Conservation (phyloP, 2,888 invertebrate genomes). For the Rhorus exstirpatorius region DNA sequence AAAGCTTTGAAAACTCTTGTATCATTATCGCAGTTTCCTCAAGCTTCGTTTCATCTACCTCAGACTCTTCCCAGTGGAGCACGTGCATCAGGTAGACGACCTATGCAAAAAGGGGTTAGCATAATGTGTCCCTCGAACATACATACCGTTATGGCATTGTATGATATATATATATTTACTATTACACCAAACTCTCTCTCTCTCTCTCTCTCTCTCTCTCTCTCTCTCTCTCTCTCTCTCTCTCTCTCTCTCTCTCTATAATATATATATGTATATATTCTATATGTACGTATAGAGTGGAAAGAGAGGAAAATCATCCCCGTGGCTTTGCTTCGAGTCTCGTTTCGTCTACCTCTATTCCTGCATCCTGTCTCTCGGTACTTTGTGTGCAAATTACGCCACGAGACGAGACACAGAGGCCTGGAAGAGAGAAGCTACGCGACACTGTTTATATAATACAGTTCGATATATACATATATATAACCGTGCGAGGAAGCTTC, state of each 20-base stretch:
- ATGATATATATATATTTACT: slow-evolving; percentile 25
- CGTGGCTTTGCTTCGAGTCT: slow-evolving; percentile 71
- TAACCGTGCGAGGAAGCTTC: slow-evolving; percentile 52
- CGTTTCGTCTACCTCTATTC: slow-evolving; percentile 56
- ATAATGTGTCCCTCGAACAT: slow-evolving; percentile 80
- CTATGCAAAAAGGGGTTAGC: slow-evolving; percentile 80
- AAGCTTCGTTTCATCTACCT: slow-evolving; percentile 27
- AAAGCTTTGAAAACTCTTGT: slow-evolving; percentile 44
- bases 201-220: too few relatives aligned
- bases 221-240: too few relatives aligned
- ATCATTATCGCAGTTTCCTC: slow-evolving; percentile 48
- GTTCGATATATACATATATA: too few relatives aligned
- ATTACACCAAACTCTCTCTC: slow-evolving; percentile 29
- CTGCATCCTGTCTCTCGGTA: slow-evolving; percentile 78
- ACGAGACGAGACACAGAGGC: slow-evolving; percentile 76
- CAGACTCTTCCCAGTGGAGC: slow-evolving; percentile 23
- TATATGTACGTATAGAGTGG: slow-evolving; percentile 37
- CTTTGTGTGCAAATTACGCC: slow-evolving; percentile 85
- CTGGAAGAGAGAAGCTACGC: slow-evolving; percentile 52
- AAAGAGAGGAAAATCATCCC: slow-evolving; percentile 70
- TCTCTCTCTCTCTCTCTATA: too few relatives aligned
- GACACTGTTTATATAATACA: slow-evolving; percentile 44
- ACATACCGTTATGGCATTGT: slow-evolving; percentile 51
- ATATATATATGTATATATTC: too few relatives aligned
- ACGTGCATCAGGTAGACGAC: slow-evolving; percentile 70